Base-by-base conservation (phyloP, 2,888 invertebrate species). In the Conops quadrifasciatus region DNA sequence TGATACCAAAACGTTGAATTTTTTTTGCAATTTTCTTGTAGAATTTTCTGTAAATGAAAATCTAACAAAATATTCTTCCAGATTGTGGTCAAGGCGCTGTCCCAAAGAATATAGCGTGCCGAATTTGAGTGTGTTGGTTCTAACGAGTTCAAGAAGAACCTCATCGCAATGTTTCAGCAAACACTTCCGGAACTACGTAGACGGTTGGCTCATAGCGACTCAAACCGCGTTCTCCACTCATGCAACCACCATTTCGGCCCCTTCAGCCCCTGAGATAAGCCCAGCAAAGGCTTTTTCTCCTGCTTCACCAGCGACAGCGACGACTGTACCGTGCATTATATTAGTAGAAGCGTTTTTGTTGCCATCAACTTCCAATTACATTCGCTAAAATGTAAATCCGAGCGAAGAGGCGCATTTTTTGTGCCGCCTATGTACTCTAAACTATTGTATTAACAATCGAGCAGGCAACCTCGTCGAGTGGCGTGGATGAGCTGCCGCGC, bases 331-430 rank as follows among this genome's bases (percentile, higher is more conserved):
- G 53, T 70, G 26, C 63, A 69, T 69, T 60, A 9, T 11, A 66
- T 67, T 64, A 69, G 65, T 56, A 30, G 36, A 53, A 56, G 36
- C 24, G 26, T 58, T 65, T 65, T 19, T 51, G 36, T 53, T n/a
- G 58, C 43, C 51, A 43, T 49, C 56, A 64, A 71, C 56, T 67
- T 66, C 62, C 70, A 72, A 70, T 72, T 72, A 67, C 43, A 72
- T 67, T 70, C 67, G 70, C 72, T 67, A 70, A 72, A 63, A 72
- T 72, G 70, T 70, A 70, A 72, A 72, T 72, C 60, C 68, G 58
- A 36, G 1, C 47, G 49, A 60, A 68, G 62, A 68, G 60, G 43
- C 24, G 58, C 43, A 56, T 16, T 19, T 58, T 47, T 65, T 30
- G 19, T 60, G 1, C 36, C 19, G 30, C 5, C 9, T 28, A 11